phyloP scores from a whole-genome alignment of 2,113 vertebrate species.

The Stigmatopora argus region DNA sequence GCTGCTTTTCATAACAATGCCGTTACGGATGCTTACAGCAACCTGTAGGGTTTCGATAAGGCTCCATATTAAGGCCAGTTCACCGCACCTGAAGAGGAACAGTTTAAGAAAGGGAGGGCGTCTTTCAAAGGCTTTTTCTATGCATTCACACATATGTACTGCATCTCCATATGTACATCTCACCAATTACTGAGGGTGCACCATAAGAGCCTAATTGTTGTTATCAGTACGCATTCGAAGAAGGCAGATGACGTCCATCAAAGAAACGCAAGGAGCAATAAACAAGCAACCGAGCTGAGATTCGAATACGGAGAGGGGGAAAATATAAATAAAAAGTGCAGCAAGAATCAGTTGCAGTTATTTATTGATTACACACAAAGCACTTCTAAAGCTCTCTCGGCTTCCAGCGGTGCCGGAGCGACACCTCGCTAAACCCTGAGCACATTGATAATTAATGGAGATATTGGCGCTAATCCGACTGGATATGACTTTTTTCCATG shows the following conservation, averaged over 20 bases:
- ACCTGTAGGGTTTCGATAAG: conserved; percentile 76
- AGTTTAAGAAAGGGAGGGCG: conserved; percentile 47
- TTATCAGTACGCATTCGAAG: conserved; percentile 75
- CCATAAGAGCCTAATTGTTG: conserved; percentile 71
- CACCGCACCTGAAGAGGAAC: conserved; percentile 60
- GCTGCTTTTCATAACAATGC: conserved; percentile 77
- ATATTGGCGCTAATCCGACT: conserved; percentile 94
- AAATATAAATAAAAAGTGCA: conserved; percentile 1
- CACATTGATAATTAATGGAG: conserved; percentile 99
- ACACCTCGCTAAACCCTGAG: conserved; percentile 75
- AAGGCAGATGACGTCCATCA: conserved; percentile 83
- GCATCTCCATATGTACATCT: conserved; percentile 26
- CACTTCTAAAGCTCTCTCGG: conserved; percentile 75
- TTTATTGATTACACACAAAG: conserved; percentile 89
- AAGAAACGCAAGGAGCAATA: conserved; percentile 84
- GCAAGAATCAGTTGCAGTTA: conserved; percentile 77
- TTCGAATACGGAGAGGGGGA: neutral
- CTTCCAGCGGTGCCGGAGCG: conserved; percentile 67
- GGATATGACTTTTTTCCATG: conserved; percentile 96
- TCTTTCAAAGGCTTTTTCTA: conserved; percentile 52
- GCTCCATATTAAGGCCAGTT: conserved; percentile 69
- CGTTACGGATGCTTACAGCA: conserved; percentile 69
- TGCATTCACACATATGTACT: conserved; percentile 59
- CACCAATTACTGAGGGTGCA: conserved; percentile 68
- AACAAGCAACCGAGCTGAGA: conserved; percentile 66